These are phyloP conservation scores for Lithobates sylvaticus DNA, from an alignment of 2,797 vertebrate species.

Conservation along the genomic window DNA sequence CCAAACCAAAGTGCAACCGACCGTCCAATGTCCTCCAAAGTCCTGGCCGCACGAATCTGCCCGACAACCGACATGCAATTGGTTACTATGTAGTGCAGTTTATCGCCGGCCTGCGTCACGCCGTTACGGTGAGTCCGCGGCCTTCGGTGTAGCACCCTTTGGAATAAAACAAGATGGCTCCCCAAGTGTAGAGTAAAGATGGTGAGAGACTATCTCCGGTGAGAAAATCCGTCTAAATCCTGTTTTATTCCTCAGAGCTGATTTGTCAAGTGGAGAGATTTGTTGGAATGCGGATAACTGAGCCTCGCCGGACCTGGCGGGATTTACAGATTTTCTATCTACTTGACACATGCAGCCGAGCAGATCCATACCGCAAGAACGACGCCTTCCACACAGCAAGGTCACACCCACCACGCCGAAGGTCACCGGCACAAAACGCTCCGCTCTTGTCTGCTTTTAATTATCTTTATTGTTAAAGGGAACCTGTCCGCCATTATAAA, in stretches of 20 bases:
- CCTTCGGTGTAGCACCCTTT: too few relatives aligned
- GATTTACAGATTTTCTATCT: slow-evolving; percentile 41
- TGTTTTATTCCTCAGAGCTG: slow-evolving; percentile 17
- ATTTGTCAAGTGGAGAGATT: slow-evolving; percentile 46
- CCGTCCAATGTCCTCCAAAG: too few relatives aligned
- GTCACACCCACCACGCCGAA: not conserved
- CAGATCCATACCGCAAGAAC: not conserved
- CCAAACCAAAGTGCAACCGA: too few relatives aligned
- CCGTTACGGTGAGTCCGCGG: too few relatives aligned
- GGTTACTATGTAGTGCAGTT: too few relatives aligned
- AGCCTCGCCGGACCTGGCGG: slow-evolving; percentile 7
- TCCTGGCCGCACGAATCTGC: too few relatives aligned
- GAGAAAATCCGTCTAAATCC: slow-evolving; percentile 32
- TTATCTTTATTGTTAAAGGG: too few relatives aligned
- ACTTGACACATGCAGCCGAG: slow-evolving; percentile 17
- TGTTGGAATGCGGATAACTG: slow-evolving; percentile 15
- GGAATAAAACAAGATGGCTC: not conserved
- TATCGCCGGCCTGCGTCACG: too few relatives aligned
- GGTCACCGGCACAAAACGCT: not conserved
- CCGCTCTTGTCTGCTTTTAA: too few relatives aligned
- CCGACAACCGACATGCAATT: too few relatives aligned
- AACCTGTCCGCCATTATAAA: too few relatives aligned
- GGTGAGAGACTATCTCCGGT: not conserved
- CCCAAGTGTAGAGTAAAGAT: not conserved
- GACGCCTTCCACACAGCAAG: not conserved